A percentile compares a stretch with the other conserved stretches of the same genome.
Conservation (phyloP, 2,113 vertebrate genomes). For the Mustela nigripes region DNA sequence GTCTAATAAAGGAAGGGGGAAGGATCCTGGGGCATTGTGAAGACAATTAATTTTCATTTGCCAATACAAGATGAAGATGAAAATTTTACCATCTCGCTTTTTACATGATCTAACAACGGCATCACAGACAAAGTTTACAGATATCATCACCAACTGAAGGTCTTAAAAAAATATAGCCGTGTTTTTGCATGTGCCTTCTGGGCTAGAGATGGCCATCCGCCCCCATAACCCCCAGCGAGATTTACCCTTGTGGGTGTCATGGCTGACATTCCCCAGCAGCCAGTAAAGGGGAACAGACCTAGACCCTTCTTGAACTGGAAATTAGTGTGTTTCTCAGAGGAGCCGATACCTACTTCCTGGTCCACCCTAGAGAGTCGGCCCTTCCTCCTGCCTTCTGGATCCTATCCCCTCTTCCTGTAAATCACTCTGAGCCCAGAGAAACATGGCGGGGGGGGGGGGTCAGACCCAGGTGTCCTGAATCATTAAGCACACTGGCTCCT, state of each 20-base stretch:
- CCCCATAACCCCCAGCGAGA: too few relatives aligned
- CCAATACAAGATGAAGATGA: background rate
- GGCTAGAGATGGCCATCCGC: background rate
- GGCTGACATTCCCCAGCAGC: background rate
- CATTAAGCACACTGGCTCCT: conserved; percentile 69
- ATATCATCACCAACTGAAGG: background rate
- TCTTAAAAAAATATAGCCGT: background rate
- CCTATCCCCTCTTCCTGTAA: conserved; percentile 31
- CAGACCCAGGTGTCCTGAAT: conserved; percentile 73
- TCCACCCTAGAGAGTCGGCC: background rate
- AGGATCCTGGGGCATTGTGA: background rate
- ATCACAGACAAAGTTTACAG: background rate
- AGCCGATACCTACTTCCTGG: background rate
- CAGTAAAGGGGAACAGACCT: background rate
- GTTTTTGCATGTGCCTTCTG: background rate
- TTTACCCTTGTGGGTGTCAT: background rate
- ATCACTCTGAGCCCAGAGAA: conserved; percentile 47
- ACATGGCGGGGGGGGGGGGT: background rate
- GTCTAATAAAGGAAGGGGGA: background rate
- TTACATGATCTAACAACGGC: background rate
- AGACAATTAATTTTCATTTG: conserved; percentile 23
- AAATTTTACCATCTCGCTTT: background rate
- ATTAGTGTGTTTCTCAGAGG: background rate
- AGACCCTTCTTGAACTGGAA: conserved; percentile 21
- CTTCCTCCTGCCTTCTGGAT: background rate